Percentiles rank a stretch among this genome's conserved stretches.
phyloP scores from a whole-genome alignment of 2,113 vertebrate species.

The Mellivora capensis region DNA sequence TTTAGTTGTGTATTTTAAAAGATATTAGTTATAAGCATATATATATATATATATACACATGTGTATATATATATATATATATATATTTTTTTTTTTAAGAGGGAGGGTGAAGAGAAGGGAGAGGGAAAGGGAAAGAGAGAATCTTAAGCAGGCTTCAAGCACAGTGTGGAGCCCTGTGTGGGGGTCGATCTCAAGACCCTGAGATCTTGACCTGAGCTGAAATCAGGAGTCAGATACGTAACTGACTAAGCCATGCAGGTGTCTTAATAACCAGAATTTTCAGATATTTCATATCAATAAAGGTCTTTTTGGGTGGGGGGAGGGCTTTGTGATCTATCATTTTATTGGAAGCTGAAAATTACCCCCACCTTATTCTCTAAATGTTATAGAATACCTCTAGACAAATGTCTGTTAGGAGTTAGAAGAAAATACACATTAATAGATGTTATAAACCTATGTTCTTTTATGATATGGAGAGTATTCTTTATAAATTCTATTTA shows the following conservation, averaged over 20 bases:
- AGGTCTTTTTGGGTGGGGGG: neutral
- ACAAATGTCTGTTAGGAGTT: neutral
- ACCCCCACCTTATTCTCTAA: neutral
- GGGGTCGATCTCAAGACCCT: neutral
- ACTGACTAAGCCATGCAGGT: neutral
- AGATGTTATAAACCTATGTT: neutral
- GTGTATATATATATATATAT: too few species aligned
- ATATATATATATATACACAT: too few species aligned
- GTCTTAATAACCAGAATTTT: neutral
- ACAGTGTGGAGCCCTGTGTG: neutral
- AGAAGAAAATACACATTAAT: neutral
- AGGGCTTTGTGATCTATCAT: neutral
- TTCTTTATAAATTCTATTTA: neutral
- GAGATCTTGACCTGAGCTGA: neutral
- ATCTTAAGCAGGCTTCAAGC: neutral
- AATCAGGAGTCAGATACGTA: neutral
- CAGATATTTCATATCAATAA: neutral
- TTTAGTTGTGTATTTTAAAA: neutral
- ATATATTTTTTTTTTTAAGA: neutral
- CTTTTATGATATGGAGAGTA: neutral
- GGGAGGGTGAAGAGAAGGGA: neutral
- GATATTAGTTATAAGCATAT: neutral
- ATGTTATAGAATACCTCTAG: neutral
- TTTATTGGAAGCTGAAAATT: neutral
- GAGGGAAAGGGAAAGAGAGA: neutral